Evolutionary conservation across 2,797 vertebrate species (phyloP), one percentile per base, ranked within the genome.

Genomic region (Molossus molossus): DNA sequence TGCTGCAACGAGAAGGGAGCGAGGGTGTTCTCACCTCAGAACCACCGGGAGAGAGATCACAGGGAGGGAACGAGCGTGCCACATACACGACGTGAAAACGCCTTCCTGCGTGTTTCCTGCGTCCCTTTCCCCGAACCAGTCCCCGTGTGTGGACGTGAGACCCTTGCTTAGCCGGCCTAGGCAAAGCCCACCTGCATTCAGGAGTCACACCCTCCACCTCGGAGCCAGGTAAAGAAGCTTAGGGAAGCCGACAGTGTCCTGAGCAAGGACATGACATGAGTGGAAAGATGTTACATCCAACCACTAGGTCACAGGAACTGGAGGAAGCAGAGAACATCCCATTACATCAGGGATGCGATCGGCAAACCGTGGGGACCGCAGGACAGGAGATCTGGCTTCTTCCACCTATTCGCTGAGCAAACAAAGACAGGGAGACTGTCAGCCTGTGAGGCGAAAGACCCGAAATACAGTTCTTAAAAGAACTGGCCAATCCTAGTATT

Each of bases 281-380:
- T 89, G 83, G 82, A 40, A 91, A 88, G 62, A 21, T 85, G 77
- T 94, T 58, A 45, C 84, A 89, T 58, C 53, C 37, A 90, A 73
- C 64, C 69, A 55, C 81, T n/a, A 94, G 90, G 72, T 81, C 64
- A 58, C 33, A 82, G 84, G 73, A 91, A 85, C 48, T 53, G n/a
- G 60, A 95, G 29, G 50, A 53, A 50, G 53, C 25, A 91, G 58
- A 80, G 79, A 48, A n/a, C 4, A 2, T 58, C 67, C 67, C 48
- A 9, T 65, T 37, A 6, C n/a, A 83, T 72, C 79, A 72, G 62
- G 81, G 82, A 65, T 33, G 60, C 18, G 50, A 18, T n/a, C 60
- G 65, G 60, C 45, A 21, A 50, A 83, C 14, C 53, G 12, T 18
- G 48, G 50, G 25, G 11, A 13, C 37, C 21, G 8, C 25, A 77